phyloP scores from a whole-genome alignment of 2,888 invertebrate genomes.

The Watsonalla binaria region DNA sequence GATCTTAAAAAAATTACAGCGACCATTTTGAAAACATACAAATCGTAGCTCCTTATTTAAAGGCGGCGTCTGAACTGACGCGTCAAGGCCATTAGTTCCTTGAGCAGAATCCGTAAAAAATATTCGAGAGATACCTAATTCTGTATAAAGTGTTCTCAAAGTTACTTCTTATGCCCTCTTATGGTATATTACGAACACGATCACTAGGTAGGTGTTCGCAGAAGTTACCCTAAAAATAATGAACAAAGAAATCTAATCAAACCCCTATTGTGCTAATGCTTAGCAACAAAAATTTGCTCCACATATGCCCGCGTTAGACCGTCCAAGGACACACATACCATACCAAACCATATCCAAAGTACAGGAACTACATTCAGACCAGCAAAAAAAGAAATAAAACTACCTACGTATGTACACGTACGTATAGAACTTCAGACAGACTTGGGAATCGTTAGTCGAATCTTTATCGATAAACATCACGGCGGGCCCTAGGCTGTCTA shows the following conservation, averaged over 20 bases:
- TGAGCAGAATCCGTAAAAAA: no score
- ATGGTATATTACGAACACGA: no score
- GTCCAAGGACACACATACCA: not conserved
- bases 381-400: no score
- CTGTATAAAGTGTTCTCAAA: no score
- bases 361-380: not conserved
- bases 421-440: conserved; percentile 24
- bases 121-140: no score
- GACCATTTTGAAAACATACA: conserved; percentile 18
- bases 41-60: conserved; percentile 8
- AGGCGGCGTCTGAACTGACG: not conserved
- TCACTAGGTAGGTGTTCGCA: no score
- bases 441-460: conserved; percentile 33
- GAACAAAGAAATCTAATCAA: no score
- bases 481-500: conserved; percentile 61
- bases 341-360: not conserved
- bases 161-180: no score
- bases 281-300: no score
- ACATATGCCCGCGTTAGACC: not conserved
- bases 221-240: no score
- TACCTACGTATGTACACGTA: conserved; percentile 5
- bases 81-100: no score
- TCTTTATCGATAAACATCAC: conserved; percentile 46
- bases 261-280: no score
- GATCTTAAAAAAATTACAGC: conserved; percentile 10